Base-by-base conservation (phyloP, 2,888 invertebrate genomes). In the Portevinia maculata region DNA sequence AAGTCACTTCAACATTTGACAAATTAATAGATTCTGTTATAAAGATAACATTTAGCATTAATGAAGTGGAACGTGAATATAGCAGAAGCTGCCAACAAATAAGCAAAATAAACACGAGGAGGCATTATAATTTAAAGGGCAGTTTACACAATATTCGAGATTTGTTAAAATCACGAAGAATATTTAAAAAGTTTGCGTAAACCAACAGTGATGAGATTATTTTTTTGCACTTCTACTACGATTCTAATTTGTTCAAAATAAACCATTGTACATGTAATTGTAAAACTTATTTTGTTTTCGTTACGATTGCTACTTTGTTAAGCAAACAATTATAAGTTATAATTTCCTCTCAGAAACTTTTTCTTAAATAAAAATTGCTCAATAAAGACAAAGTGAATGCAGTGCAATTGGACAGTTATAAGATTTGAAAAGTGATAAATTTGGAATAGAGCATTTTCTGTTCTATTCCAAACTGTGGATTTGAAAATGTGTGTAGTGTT, bases 401-500 rank as follows among this genome's bases (percentile, higher is more conserved):
- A 62, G 79, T 79, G 79, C 52, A 64, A 52, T 60, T 24, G 24
- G 39, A 76, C 24, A 60, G 48, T 53, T 48, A 7, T 28, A 44
- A 62, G 24, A 37, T 21, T 50, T 52, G 13, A 57, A 50, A 52
- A 78, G 39, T 55, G 57, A 28, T 30, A 13, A 1, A 15, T 55
- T 34, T 50, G 32, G 30, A 48, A 24, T 37, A 37, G 48, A 62
- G n/a, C n/a, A n/a, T n/a, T n/a, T n/a, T 24, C 15, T 11, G 39
- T 28, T 44, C 32, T 21, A 32, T 57, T 57, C 28, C 15, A 6
- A 24, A 39, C 19, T 50, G 24, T 37, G 50, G 50, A 44, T 48
- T 30, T 19, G 34, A 59, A 71, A 52, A 55, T 69, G 57, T 69
- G 39, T 84, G 53, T 81, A 48, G 70, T 75, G 62, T 71, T 48